These are phyloP conservation scores for Thalpophila matura DNA, from an alignment of 2,888 invertebrate species.

Conservation along the genomic window DNA sequence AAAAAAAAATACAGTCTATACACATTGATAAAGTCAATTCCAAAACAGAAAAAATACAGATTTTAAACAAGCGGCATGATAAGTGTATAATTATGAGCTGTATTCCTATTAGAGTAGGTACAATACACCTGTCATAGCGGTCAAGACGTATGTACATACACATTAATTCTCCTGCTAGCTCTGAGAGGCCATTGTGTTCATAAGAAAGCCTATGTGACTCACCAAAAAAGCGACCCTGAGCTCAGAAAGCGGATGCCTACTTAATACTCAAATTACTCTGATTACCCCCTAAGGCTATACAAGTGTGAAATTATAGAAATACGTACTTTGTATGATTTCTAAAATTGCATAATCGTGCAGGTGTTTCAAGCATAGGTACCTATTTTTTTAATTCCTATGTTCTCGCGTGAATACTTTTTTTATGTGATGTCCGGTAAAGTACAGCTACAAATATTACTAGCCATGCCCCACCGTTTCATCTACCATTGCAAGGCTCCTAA, in stretches of 20 bases:
- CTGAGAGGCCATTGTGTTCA: conserved; percentile 6
- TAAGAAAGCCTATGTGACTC: conserved; percentile 38
- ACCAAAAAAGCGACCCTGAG: conserved; percentile 33
- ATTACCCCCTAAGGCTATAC: conserved; percentile 50
- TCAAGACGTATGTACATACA: conserved; percentile 2
- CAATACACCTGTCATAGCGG: neutral
- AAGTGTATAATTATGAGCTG: too few species aligned
- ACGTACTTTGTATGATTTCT: conserved; percentile 58
- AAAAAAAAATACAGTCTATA: too few species aligned
- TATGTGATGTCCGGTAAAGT: conserved; percentile 56
- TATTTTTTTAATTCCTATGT: conserved; percentile 52
- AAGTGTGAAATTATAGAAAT: conserved; percentile 54
- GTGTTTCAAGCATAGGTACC: conserved; percentile 47
- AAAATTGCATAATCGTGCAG: conserved; percentile 56
- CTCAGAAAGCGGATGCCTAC: conserved; percentile 35
- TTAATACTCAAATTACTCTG: conserved; percentile 45
- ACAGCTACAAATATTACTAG: conserved; percentile 10
- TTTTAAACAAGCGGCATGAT: too few species aligned
- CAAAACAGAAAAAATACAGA: too few species aligned
- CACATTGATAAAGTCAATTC: too few species aligned
- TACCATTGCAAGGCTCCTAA: too few species aligned
- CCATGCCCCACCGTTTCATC: too few species aligned
- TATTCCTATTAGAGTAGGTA: conserved; percentile 1
- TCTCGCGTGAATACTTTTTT: conserved; percentile 48
- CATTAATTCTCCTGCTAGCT: conserved; percentile 28